Evolutionary conservation across 2,797 vertebrate species (phyloP).

Genomic region (Platyrinchus mystaceus): DNA sequence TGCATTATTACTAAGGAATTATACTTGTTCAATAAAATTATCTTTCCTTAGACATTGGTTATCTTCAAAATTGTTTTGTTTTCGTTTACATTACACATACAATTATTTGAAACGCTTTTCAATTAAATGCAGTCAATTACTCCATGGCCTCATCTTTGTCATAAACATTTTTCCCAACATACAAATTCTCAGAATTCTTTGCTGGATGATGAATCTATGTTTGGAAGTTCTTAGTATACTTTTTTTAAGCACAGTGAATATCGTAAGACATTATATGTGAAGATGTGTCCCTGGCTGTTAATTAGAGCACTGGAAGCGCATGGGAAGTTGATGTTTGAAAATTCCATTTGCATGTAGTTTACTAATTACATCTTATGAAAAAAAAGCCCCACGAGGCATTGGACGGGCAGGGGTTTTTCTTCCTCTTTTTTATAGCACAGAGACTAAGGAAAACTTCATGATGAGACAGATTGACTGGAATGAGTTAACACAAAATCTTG

Average conservation of each 20-base stretch:
- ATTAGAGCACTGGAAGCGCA: not conserved
- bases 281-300: not conserved
- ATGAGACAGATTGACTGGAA: not conserved
- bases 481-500: not conserved
- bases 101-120: not conserved
- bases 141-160: not conserved
- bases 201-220: not conserved
- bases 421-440: not conserved
- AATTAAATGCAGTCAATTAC: not conserved
- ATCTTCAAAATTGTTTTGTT: not conserved
- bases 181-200: not conserved
- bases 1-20: not conserved
- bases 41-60: not conserved
- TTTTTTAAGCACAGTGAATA: not conserved
- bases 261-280: not conserved
- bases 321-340: not conserved
- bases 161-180: not conserved
- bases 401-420: not conserved
- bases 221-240: not conserved
- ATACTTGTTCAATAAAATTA: not conserved
- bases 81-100: not conserved
- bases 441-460: not conserved
- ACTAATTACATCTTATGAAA: not conserved
- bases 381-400: not conserved
- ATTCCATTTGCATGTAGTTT: not conserved